These are phyloP conservation scores for Naso thynnoides DNA, from an alignment of 2,797 vertebrate genomes.

Conservation along the genomic window DNA sequence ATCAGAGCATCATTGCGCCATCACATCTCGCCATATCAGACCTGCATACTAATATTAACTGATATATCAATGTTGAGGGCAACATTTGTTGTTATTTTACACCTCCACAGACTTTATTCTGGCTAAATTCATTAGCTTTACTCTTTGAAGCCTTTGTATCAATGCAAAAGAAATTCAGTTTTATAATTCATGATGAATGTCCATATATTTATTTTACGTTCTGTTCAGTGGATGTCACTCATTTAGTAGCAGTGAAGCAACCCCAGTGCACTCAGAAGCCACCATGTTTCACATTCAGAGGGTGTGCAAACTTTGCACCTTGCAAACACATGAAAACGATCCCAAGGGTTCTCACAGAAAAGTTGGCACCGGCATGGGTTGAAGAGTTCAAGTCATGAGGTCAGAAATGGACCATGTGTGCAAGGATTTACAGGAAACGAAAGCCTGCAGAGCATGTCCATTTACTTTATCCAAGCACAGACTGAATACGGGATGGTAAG, in stretches of 20 bases:
- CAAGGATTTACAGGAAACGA: not conserved
- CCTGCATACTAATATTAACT: not conserved
- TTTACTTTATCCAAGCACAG: not conserved
- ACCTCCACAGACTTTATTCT: not conserved
- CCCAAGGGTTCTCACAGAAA: constrained; percentile 57
- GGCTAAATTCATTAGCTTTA: not conserved
- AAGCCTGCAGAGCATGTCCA: not conserved
- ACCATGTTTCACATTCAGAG: constrained; percentile 25
- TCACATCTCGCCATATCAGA: not conserved
- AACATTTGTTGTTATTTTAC: not conserved
- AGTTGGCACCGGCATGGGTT: not conserved
- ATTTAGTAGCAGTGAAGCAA: constrained; percentile 11
- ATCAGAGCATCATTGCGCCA: constrained; percentile 26
- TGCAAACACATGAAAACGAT: constrained; percentile 48
- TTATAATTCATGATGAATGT: not conserved
- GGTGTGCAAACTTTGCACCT: constrained; percentile 67
- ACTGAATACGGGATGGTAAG: not conserved
- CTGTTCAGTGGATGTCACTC: constrained; percentile 16
- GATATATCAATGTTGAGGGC: not conserved
- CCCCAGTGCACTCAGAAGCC: constrained; percentile 17
- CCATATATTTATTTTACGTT: not conserved
- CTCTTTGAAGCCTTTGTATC: not conserved
- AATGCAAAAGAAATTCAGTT: not conserved
- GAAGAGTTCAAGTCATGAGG: constrained; percentile 23
- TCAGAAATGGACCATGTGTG: constrained; percentile 10